Evolutionary conservation across 1,140 invertebrate genomes (phyloP).

Genomic region (Cyrtorhinus lividipennis): DNA sequence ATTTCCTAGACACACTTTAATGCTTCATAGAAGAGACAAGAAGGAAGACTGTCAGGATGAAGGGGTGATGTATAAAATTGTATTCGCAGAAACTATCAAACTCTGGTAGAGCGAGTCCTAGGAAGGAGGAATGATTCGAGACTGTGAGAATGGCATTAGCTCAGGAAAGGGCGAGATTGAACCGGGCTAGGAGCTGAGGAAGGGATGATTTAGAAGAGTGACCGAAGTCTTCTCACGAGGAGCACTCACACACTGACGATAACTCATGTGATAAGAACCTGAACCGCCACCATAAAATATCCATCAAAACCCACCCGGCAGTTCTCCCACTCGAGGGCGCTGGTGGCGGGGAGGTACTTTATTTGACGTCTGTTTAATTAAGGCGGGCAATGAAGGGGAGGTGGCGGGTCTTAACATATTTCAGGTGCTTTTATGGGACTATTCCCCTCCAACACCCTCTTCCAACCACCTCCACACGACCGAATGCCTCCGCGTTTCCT

Average conservation of each 20-base stretch:
- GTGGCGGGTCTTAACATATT: background rate
- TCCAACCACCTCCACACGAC: no score
- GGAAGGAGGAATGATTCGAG: background rate
- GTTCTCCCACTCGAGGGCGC: background rate
- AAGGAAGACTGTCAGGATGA: no score
- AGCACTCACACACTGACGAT: conserved; percentile 3
- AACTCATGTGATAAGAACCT: conserved; percentile 8
- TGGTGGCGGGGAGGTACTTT: background rate
- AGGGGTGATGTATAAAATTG: no score
- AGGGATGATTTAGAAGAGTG: conserved; percentile 1
- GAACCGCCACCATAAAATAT: conserved; percentile 5
- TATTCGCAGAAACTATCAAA: no score
- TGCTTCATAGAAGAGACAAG: no score
- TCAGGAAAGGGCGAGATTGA: no score
- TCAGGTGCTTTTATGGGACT: conserved; percentile 1
- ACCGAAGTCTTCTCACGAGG: background rate
- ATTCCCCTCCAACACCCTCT: background rate
- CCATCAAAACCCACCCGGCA: conserved; percentile 2
- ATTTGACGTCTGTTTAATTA: conserved; percentile 7
- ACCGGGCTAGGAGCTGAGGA: no score
- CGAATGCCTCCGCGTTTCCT: background rate
- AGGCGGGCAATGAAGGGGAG: background rate
- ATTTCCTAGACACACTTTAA: no score
- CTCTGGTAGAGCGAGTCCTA: no score
- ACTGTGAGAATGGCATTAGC: background rate